Base-by-base conservation (phyloP, 35 echinoderm and acorn worm species). In the Chiridota heheva region DNA sequence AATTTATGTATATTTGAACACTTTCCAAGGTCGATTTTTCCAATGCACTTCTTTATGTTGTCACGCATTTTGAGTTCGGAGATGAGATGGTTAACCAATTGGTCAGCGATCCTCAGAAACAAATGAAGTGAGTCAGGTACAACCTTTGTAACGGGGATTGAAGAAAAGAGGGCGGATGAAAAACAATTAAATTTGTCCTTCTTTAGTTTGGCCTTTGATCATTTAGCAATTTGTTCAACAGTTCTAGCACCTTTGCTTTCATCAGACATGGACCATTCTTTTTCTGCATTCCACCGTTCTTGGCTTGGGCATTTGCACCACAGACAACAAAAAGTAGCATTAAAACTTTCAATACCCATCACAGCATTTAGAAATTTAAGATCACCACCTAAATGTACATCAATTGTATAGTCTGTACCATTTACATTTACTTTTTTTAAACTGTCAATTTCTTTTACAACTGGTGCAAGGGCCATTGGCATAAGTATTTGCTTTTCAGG, bases 231-330 rank as follows among this genome's bases (percentile, higher is more conserved):
- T 69, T 82, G 76, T 1, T 40, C 63, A 6, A 88, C 26, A 62
- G 86, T 88, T 1, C 77, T 32, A 24, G 77, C 77, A 45, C 86
- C 77, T 34, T 73, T 72, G 0, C 4, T 72, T 5, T 28, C 15
- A 86, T 86, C 73, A 13, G 16, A 70, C 89, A 91, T 91, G 16
- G 89, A 91, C 89, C 89, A 81, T 22, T 60, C n/a, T 63, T 72
- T 86, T 2, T 36, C 64, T 16, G 56, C 62, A 36, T 91, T 76
- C 27, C 30, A 48, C 10, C 62, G 26, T 5, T 86, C 83, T 39
- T 2, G 0, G 42, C 67, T 89, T 32, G 86, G 78, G 67, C 86
- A 89, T 36, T 89, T 91, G 33, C 89, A 91, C 83, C 76, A 91
- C 7, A 86, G 51, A 70, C 87, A 83, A 22, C 79, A 90, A 47